Base-by-base conservation (phyloP, 2,113 vertebrate species). In the Bostrychus sinensis region DNA sequence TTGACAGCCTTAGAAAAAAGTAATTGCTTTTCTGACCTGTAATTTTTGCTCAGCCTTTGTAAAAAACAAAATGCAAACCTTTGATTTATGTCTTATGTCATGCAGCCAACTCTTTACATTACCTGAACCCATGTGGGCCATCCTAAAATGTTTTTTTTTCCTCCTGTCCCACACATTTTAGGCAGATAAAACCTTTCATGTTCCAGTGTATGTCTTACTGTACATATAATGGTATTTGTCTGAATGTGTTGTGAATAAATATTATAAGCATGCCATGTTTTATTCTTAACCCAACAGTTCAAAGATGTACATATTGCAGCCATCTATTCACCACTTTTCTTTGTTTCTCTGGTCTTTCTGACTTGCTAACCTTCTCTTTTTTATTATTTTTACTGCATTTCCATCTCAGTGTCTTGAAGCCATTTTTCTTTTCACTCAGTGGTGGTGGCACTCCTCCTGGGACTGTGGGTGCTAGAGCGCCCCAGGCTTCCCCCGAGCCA, bases 11-110 rank as follows among this genome's bases (percentile, higher is more conserved):
- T 66, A 89, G 78, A 84, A 82, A 83, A 88, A 77, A 85, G 87
- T 90, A 89, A 92, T 91, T 91, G 86, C 88, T 89, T 92, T 85
- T 81, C 74, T 90, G 89, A 85, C 84, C 88, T 90, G 79, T 78
- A 89, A 89, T 91, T 90, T 85, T 85, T 75, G 75, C 78, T 76
- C 81, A 71, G 81, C 54, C 74, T 83, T 83, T 88, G 82, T 80
- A 66, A 80, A 85, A 88, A 84, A 79, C 77, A 89, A 81, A 84
- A 78, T 82, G 77, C 78, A 80, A 77, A 73, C 62, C 61, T 83
- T 69, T 83, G 77, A 86, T 87, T 86, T 88, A 86, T 83, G 85
- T 81, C 71, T 81, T 88, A 85, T 87, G 88, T 85, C 85, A 74
- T 74, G 77, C 82, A 58, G 81, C 82, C 25, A 81, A 76, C 69